Base-by-base conservation (phyloP, 2,113 vertebrate species). In the Tragulus kanchil region DNA sequence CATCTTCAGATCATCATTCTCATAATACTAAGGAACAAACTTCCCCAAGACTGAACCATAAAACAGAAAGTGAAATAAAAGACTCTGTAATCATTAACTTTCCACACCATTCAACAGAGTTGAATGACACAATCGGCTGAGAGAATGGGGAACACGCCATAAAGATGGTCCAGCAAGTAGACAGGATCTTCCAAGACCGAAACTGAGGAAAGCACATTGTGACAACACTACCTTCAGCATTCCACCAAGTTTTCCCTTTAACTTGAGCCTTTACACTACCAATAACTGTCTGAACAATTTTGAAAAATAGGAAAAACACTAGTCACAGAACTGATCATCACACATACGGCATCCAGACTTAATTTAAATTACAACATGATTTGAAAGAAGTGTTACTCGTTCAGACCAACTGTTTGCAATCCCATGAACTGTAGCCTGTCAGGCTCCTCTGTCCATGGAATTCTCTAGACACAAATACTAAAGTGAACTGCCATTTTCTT, bases 41-140 rank as follows among this genome's bases (percentile, higher is more conserved):
- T 73, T 96, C 28, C 83, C 13, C 31, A 89, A 16, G 11, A 50
- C 3, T 28, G 5, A 87, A 84, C 42, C 67, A 65, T 54, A 73
- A 61, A 87, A 67, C 23, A 89, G 3, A 62, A 83, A 45, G n/a
- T 92, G 31, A 89, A 94, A 87, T 45, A 67, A 56, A 90, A 56
- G 6, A 88, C 65, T 61, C 15, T 31, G 19, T 26, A 54, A 81
- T 83, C 42, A 71, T 73, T 45, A 8, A 90, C 36, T 95, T 86
- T 79, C 26, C 73, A 71, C 87, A 52, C 45, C 21, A 94, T 23
- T 69, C 69, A 23, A 65, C 42, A 54, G 19, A 48, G 4, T 84
- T 94, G 21, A 48, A 5, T 62, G 36, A 78, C 6, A 83, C 6
- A 69, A 11, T 0, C 69, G 25, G 13, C 69, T 73, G 69, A 8